Evolutionary conservation across 1,140 invertebrate species (phyloP).

Genomic region (Atopsyche davidsoni): DNA sequence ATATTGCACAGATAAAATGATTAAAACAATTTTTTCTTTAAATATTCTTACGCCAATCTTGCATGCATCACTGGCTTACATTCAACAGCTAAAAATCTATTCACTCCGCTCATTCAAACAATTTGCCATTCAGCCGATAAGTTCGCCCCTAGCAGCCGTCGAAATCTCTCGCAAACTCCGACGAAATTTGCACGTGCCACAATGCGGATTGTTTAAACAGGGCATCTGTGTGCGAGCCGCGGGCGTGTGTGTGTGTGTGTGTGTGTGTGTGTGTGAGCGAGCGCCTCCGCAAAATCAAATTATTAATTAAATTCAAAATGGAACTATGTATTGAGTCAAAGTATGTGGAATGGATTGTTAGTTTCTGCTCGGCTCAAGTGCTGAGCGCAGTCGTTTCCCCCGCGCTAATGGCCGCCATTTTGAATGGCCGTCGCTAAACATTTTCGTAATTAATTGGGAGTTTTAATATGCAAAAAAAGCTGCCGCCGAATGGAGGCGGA

Average conservation of each 20-base stretch:
- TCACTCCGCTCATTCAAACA: too few relatives aligned
- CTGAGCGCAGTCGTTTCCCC: neutral
- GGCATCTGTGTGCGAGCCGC: neutral
- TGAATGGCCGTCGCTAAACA: neutral
- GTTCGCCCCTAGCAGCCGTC: too few relatives aligned
- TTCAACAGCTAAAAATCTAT: too few relatives aligned
- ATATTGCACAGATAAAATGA: too few relatives aligned
- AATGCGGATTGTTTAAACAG: slow-evolving; percentile 8
- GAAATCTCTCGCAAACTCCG: too few relatives aligned
- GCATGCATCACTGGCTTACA: too few relatives aligned
- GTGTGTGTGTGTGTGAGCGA: slow-evolving; percentile 5
- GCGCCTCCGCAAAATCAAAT: slow-evolving; percentile 18
- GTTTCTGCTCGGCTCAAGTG: slow-evolving; percentile 16
- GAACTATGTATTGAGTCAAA: slow-evolving; percentile 16
- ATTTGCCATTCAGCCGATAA: too few relatives aligned
- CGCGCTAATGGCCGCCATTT: neutral
- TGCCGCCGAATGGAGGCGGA: too few relatives aligned
- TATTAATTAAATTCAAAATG: slow-evolving; percentile 27
- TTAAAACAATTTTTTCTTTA: too few relatives aligned
- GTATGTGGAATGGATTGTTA: slow-evolving; percentile 20
- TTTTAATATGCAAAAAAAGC: too few relatives aligned
- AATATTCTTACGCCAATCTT: too few relatives aligned
- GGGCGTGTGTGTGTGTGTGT: neutral
- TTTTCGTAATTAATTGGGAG: neutral
- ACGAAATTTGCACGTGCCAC: slow-evolving; percentile 4